A percentile compares a stretch with the other conserved stretches of the same genome.
phyloP scores from a whole-genome alignment of 2,888 invertebrate genomes.

The Lapara coniferarum region DNA sequence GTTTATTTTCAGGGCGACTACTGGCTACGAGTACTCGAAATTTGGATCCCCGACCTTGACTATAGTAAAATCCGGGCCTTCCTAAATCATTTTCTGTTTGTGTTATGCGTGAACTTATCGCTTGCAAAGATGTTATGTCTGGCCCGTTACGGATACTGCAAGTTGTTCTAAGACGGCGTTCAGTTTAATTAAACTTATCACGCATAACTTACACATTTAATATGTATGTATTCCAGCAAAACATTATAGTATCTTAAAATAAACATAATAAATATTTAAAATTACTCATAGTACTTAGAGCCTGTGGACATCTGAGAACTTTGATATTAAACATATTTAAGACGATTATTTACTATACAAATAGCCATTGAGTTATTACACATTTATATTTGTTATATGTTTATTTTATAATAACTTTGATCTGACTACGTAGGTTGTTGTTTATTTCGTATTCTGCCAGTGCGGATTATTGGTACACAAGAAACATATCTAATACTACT shows the following conservation, averaged over 20 bases:
- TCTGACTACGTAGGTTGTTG: neutral
- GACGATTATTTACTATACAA: neutral
- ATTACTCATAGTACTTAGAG: neutral
- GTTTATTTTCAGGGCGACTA: neutral
- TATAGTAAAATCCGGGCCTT: constrained; percentile 3
- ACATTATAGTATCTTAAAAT: no score
- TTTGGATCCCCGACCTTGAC: neutral
- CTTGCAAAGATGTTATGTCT: constrained; percentile 8
- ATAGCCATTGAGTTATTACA: neutral
- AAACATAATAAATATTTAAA: neutral
- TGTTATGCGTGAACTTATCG: constrained; percentile 11
- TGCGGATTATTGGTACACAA: neutral
- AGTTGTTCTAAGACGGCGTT: neutral
- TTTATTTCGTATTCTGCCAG: neutral
- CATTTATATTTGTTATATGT: neutral
- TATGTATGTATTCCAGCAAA: neutral
- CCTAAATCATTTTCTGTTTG: constrained; percentile 8
- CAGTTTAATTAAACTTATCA: neutral
- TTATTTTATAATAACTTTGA: neutral
- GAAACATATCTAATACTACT: constrained; percentile 19
- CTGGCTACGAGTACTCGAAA: constrained; percentile 3
- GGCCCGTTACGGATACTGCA: constrained; percentile 6
- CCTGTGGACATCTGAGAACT: constrained; percentile 21
- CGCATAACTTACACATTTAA: constrained; percentile 2
- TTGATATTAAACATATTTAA: neutral